A percentile compares a stretch with the other conserved stretches of the same genome.
Conservation (phyloP, 2,113 vertebrate genomes). For the Shinisaurus crocodilurus region DNA sequence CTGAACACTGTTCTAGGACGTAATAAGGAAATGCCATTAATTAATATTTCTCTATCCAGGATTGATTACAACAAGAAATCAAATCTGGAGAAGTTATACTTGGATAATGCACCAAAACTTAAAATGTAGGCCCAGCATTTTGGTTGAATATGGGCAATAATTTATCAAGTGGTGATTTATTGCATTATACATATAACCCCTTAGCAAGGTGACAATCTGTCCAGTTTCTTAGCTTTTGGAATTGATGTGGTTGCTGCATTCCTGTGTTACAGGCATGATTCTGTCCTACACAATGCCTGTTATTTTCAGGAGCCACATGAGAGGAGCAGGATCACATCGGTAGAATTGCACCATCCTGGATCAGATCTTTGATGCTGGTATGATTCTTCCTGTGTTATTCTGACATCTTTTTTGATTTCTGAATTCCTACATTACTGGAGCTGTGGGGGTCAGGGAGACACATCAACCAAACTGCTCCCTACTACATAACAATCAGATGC, state of each 20-base stretch:
- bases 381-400: neutral
- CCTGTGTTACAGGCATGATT: neutral
- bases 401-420: neutral
- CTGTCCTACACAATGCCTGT: neutral
- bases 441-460: neutral
- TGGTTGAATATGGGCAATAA: neutral
- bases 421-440: neutral
- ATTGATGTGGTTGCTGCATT: neutral
- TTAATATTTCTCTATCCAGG: constrained; percentile 6
- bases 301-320: neutral
- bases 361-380: neutral
- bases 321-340: neutral
- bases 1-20: neutral
- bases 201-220: neutral
- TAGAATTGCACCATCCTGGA: neutral
- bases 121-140: neutral
- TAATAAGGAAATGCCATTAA: constrained; percentile 18
- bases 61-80: constrained; percentile 10
- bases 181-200: neutral
- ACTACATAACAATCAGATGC: neutral
- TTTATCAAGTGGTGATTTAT: neutral
- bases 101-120: neutral
- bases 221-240: neutral
- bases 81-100: neutral
- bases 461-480: neutral